Evolutionary conservation across 2,888 invertebrate genomes (phyloP), one percentile per base, ranked within the genome.

Genomic region (Macrosoma leucophasiata): DNA sequence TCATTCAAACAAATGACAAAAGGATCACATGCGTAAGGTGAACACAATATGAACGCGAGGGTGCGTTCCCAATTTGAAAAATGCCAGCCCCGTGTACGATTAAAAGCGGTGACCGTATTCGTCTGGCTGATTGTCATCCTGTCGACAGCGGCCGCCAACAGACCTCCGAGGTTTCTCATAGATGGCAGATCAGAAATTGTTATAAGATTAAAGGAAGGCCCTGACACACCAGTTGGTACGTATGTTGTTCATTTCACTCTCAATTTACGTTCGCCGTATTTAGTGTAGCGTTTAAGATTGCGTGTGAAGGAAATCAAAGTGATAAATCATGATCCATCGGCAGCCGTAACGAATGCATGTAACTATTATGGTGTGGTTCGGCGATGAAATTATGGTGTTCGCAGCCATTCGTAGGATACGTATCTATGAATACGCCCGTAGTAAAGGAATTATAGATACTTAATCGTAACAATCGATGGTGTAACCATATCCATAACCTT

Each of bases 121-220:
- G 26, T 41, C 9, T 26, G 22, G 33, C 29, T 49, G 43, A 27
- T 74, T 24, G 51, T 41, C 47, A 38, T 75, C 28, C 36, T 73
- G 28, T 44, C 58, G 13, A 50, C 51, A 38, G 68, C 56, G 1
- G 48, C 55, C 5, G 86, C 87, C 42, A 95, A 95, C 84, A 88
- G 90, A 55, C 93, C 95, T 25, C 95, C 95, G n/a, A 87, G 92
- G 43, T 96, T 96, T 73, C 86, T 94, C 36, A 92, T 92, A 65
- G 93, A 94, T 60, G 94, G 93, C 40, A 94, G 94, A 73, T 93
- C 94, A 48, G 96, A 96, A 86, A 96, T 96, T 56, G 95, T 96
- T 46, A 87, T 96, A 56, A 88, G 94, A 65, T 84, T 96, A 60
- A 94, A 94, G 73, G 96, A 96, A 85, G 95, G 94, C 29, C 86